Base-by-base conservation (phyloP, 2,113 vertebrate genomes). In the Pygathrix nemaeus region DNA sequence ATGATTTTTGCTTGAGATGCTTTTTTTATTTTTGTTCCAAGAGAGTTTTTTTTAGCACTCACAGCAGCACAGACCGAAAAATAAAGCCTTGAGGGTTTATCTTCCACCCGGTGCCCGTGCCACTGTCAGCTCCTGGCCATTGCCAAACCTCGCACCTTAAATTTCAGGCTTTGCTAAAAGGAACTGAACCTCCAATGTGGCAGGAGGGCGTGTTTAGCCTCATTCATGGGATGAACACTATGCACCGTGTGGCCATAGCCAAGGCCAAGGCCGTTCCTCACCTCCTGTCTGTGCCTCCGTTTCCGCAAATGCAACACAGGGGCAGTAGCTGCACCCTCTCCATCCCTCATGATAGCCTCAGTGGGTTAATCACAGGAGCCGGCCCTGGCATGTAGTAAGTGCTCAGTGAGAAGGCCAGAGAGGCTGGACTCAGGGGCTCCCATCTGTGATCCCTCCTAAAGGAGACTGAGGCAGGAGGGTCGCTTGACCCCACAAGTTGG, bases 181-280 rank as follows among this genome's bases (percentile, higher is more conserved):
- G 45, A n/a, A 5, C 17, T 2, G 27, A 21, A 21, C 27, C 50
- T n/a, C 35, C 16, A 0, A 32, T 7, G 0, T 25, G 25, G 17
- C 78, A 1, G 40, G 48, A 25, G 90, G 48, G 4, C 23, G 23
- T 14, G 5, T 32, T 6, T 13, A 17, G 13, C 14, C 7, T 8
- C 30, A 5, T 20, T 32, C 21, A 0, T 2, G 76, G 87, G 50
- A 6, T 12, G 35, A 13, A 35, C 40, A 18, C 35, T 5, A 4
- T 1, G 5, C 16, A 6, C 32, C 14, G 0, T 1, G 27, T 38
- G 0, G 52, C 52, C 50, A 1, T 8, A 5, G 59, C 50, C 13
- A 0, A 64, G 61, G 2, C 27, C 12, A 6, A 64, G 61, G 61
- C 61, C 1, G 1, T 4, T 20, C 27, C 38, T 87, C 52, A 7